Conservation (phyloP, 2,888 invertebrate genomes). For the Coleophora flavipennella region DNA sequence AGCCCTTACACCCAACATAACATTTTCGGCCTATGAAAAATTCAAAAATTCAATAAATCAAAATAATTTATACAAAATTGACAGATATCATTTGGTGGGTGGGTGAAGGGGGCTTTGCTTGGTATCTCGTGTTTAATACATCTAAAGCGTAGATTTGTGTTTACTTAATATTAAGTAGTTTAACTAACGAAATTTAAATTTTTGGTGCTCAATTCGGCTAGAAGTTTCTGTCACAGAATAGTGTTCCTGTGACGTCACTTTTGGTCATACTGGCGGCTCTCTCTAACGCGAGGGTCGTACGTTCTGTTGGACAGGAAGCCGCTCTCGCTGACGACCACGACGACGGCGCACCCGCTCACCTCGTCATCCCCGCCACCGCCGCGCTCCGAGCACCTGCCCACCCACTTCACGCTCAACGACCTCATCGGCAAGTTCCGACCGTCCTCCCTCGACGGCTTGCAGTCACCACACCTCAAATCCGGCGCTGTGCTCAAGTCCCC, state of each 20-base stretch:
- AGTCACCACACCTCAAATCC: conserved; percentile 62
- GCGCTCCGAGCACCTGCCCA: conserved; percentile 68
- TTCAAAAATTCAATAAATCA: conserved; percentile 8
- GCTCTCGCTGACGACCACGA: conserved; percentile 71
- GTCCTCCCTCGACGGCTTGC: conserved; percentile 62
- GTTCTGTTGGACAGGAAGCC: conserved; percentile 60
- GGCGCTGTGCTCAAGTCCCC: conserved; percentile 64
- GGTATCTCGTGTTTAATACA: conserved; percentile 57
- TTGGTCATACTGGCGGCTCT: conserved; percentile 27
- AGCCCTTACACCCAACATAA: conserved; percentile 68
- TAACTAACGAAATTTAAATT: conserved; percentile 1
- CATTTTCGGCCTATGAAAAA: conserved; percentile 27
- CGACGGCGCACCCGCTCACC: conserved; percentile 69
- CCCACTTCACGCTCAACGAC: conserved; percentile 69
- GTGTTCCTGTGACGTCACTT: conserved; percentile 10
- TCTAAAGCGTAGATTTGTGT: too few species aligned
- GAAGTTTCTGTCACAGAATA: too few species aligned
- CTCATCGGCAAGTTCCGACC: conserved; percentile 70
- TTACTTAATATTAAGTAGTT: conserved; percentile 11
- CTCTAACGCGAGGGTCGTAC: conserved; percentile 52
- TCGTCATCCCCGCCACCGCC: conserved; percentile 71
- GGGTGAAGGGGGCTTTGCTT: conserved; percentile 75
- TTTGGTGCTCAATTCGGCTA: neutral
- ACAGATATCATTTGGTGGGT: conserved; percentile 63
- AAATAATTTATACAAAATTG: conserved; percentile 38